Evolutionary conservation across 2,113 vertebrate genomes (phyloP).

Genomic region (Pyxicephalus adspersus): DNA sequence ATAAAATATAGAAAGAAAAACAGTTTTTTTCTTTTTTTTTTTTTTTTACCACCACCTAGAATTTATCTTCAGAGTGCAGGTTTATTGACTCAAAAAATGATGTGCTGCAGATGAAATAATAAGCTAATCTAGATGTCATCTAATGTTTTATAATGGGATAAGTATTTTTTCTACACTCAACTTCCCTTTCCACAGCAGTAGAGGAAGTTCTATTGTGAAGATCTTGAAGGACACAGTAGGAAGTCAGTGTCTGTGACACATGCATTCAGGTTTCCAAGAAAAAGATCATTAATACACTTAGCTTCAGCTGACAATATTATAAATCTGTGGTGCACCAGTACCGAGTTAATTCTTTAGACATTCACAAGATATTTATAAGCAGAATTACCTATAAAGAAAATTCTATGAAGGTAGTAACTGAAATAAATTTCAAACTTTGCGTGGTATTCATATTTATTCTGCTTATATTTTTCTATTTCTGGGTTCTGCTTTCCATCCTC

Average conservation of each 20-base stretch:
- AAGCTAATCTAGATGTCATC: no score
- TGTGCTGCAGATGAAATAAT: no score
- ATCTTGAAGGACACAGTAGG: background rate
- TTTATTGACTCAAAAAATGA: no score
- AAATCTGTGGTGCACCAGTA: background rate
- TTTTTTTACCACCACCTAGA: no score
- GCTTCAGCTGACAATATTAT: conserved; percentile 1
- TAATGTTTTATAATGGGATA: background rate
- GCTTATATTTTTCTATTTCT: no score
- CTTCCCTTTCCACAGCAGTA: background rate
- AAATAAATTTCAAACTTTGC: background rate
- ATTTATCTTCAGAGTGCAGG: no score
- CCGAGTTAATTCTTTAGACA: background rate
- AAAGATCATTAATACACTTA: background rate
- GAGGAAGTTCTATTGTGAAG: conserved; percentile 12
- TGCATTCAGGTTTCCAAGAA: background rate
- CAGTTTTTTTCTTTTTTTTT: no score
- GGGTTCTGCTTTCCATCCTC: no score
- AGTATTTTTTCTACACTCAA: background rate
- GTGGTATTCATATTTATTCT: background rate
- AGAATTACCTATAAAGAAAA: background rate
- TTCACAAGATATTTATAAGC: background rate
- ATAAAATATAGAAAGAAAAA: no score
- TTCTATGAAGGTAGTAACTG: background rate
- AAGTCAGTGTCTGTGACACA: conserved; percentile 8